These are phyloP conservation scores for Serilophus lunatus DNA, from an alignment of 2,113 vertebrate species.

Conservation along the genomic window DNA sequence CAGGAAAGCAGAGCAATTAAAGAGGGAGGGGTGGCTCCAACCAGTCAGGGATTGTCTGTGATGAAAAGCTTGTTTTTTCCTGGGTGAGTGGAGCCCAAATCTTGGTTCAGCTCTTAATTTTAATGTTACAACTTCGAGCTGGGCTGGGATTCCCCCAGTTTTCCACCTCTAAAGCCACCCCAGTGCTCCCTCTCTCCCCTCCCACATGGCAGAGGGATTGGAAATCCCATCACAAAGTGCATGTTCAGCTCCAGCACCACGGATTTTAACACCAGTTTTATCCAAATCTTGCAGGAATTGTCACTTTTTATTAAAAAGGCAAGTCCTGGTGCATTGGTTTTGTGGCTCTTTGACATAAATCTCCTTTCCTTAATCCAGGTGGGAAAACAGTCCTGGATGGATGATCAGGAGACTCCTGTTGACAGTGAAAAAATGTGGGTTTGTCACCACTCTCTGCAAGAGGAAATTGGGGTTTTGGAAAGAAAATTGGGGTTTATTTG, in stretches of 20 bases:
- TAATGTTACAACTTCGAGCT: accelerated
- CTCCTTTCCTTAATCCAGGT: background rate
- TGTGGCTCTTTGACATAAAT: background rate
- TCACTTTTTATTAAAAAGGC: background rate
- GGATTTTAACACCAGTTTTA: background rate
- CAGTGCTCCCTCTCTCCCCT: background rate
- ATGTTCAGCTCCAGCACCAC: background rate
- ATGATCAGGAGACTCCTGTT: background rate
- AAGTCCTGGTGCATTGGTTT: background rate
- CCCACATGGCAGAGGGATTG: background rate
- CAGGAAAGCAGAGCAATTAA: background rate
- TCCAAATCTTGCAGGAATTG: background rate
- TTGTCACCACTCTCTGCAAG: background rate
- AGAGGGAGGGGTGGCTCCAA: background rate
- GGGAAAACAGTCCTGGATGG: background rate
- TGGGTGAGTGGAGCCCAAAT: too few species aligned
- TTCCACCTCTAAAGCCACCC: background rate
- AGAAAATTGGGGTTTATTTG: background rate
- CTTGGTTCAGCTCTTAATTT: background rate
- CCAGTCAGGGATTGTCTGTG: background rate
- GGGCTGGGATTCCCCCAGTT: background rate
- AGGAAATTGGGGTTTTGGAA: background rate
- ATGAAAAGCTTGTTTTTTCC: background rate
- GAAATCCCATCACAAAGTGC: background rate
- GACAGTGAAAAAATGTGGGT: background rate